Conservation (phyloP, 2,888 invertebrate genomes). For the Leptopilina syphax region DNA sequence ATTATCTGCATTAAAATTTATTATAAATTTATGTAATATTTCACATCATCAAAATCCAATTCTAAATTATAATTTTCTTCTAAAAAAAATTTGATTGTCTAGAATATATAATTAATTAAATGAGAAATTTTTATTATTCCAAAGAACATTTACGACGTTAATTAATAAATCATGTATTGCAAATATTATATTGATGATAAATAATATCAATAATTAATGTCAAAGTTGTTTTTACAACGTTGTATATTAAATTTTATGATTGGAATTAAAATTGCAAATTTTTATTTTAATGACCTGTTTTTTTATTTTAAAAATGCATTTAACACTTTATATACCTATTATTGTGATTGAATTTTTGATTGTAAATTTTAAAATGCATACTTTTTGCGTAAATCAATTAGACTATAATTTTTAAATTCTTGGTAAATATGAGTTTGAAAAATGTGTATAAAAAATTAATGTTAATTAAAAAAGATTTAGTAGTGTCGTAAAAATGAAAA, state of each 20-base stretch:
- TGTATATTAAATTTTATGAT: background rate
- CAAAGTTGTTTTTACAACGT: background rate
- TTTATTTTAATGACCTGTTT: background rate
- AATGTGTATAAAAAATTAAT: too few relatives aligned
- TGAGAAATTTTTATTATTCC: too few relatives aligned
- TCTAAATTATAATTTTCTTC: too few relatives aligned
- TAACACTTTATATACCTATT: background rate
- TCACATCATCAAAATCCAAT: too few relatives aligned
- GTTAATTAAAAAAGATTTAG: background rate
- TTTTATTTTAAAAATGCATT: background rate
- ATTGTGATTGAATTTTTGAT: background rate
- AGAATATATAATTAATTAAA: too few relatives aligned
- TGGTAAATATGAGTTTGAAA: background rate
- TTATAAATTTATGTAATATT: background rate
- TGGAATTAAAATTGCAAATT: conserved; percentile 1
- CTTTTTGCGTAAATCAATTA: background rate
- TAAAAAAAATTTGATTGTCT: too few relatives aligned
- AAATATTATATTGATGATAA: background rate
- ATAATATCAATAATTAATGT: background rate
- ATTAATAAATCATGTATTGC: background rate
- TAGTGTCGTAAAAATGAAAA: background rate
- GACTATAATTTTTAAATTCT: background rate
- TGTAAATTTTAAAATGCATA: background rate
- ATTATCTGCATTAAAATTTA: background rate
- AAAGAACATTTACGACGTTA: background rate